phyloP scores from a whole-genome alignment of 2,888 invertebrate species.

The Ptilodon capucinus region DNA sequence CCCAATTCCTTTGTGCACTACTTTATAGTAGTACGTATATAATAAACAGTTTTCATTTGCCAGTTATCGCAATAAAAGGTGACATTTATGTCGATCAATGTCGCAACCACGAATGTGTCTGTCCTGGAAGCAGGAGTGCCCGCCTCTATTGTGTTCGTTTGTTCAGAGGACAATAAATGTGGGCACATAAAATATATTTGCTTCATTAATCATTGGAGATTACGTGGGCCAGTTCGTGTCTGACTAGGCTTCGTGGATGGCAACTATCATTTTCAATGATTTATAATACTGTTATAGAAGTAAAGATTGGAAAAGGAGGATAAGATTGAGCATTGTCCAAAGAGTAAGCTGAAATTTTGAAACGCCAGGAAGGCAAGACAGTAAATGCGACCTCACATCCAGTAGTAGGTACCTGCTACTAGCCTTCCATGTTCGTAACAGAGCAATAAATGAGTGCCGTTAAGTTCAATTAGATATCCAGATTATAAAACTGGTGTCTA shows the following conservation, averaged over 20 bases:
- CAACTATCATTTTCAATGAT: background rate
- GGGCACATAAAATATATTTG: background rate
- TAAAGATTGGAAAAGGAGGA: background rate
- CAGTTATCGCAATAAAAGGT: background rate
- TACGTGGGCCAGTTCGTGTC: constrained; percentile 1
- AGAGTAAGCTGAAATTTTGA: background rate
- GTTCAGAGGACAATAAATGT: background rate
- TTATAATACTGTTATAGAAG: background rate
- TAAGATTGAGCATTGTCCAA: background rate
- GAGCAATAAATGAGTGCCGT: no score
- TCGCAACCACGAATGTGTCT: constrained; percentile 14
- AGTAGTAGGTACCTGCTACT: no score
- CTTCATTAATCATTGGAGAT: constrained; percentile 4
- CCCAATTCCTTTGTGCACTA: no score
- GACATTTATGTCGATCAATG: background rate
- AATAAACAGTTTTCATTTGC: background rate
- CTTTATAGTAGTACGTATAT: background rate
- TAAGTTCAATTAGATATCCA: no score
- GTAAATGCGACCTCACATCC: no score
- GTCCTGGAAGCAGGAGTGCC: constrained; percentile 9
- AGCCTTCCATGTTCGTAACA: no score
- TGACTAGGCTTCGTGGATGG: background rate
- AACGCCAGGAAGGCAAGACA: background rate
- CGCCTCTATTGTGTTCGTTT: constrained; percentile 16
- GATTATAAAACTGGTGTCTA: background rate